Percentiles rank a stretch among this genome's conserved stretches.
These are phyloP conservation scores for Drosophila ironensis DNA, from an alignment of 1,140 invertebrate genomes.

Conservation along the genomic window DNA sequence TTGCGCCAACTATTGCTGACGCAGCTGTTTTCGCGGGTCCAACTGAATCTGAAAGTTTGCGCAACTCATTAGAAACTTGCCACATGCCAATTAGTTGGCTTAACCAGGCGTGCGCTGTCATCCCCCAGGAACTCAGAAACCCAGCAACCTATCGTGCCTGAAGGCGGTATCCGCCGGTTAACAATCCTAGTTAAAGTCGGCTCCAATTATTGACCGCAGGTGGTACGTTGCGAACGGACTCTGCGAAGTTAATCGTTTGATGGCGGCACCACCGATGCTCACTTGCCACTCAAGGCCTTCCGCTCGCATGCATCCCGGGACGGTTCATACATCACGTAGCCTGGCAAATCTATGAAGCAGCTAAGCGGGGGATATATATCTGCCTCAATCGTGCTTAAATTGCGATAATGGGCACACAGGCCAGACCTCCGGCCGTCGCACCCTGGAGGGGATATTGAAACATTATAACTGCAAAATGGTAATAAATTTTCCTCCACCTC, in stretches of 20 bases:
- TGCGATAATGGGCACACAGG: constrained; percentile 65
- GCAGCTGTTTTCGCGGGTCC: constrained; percentile 23
- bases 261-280: no score
- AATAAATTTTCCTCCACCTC: constrained; percentile 63
- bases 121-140: no score
- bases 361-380: constrained; percentile 36
- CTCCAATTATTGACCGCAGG: constrained; percentile 48
- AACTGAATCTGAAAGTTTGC: constrained; percentile 35
- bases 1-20: constrained; percentile 17
- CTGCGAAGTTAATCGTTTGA: constrained; percentile 11
- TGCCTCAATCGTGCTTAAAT: constrained; percentile 63
- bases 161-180: constrained; percentile 1
- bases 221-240: constrained; percentile 24
- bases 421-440: constrained; percentile 7
- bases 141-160: no score
- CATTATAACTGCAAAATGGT: constrained; percentile 78
- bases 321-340: constrained; percentile 54
- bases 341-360: constrained; percentile 19
- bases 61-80: constrained; percentile 66
- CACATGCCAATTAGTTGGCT: constrained; percentile 67
- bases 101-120: constrained; percentile 10
- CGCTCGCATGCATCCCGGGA: constrained; percentile 3
- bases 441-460: constrained; percentile 64
- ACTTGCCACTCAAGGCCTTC: constrained; percentile 6
- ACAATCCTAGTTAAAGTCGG: constrained; percentile 20